Evolutionary conservation across 2,797 vertebrate genomes (phyloP), one percentile per base, ranked within the genome.

Genomic region (Ctenopoma kingsleyae): DNA sequence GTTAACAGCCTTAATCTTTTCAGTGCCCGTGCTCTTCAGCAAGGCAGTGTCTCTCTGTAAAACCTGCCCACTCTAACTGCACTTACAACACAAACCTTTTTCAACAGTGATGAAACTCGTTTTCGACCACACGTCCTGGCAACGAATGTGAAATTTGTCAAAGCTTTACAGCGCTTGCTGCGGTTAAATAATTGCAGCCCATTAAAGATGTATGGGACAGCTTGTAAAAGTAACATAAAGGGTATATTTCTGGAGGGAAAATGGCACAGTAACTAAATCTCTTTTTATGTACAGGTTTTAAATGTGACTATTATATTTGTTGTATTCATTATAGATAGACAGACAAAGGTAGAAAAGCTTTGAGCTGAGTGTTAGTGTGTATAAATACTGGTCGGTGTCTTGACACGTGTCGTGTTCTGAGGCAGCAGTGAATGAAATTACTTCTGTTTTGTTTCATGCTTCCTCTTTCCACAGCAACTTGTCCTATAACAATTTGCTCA

Each of bases 211-310:
- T 15, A 67, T 50, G 19, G 6, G 30, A 27, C 36, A 22, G 36
- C 46, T 68, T 69, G 55, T 72, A 40, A 81, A 78, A 69, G 53
- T 17, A 48, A 48, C 52, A 74, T 48, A 35, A 74, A 32, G 51
- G 13, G 35, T 36, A 25, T 60, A 59, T 64, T 64, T 53, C 61
- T 17, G 25, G 17, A 10, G 10, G 6, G 50, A 47, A 32, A 49
- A 50, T 13, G 30, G 17, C 15, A 38, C 0, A 23, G 38, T 2
- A 13, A 40, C 38, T 40, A 54, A 69, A 64, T 64, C 70, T 69
- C 2, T 3, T 61, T 80, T 62, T 52, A 80, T 54, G 47, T 1
- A 8, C n/a, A 23, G 10, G 38, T 40, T 74, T 40, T 55, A 56
- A 70, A 49, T 53, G 35, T 38, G 52, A 17, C 46, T 15, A 5